Conservation (phyloP, 2,888 invertebrate species). For the Himalopsyche kuldschensis region DNA sequence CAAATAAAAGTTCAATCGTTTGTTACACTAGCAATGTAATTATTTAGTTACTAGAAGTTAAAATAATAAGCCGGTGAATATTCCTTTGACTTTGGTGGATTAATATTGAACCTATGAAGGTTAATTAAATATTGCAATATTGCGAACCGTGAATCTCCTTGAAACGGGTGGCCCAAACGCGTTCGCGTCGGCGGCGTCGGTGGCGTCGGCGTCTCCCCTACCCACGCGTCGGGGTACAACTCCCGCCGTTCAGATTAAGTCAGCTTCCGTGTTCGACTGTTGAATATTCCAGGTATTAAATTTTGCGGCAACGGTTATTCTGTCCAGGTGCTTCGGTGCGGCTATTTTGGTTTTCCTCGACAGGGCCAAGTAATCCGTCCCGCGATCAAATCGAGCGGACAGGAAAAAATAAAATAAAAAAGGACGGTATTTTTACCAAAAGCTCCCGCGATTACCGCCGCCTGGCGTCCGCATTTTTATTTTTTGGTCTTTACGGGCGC, state of each 20-base stretch:
- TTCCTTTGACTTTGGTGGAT: not conserved
- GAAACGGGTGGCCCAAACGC: not conserved
- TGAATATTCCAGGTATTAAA: conserved; percentile 24
- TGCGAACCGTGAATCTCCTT: not conserved
- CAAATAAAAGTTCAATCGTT: too few relatives aligned
- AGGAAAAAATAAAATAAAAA: not conserved
- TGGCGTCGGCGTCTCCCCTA: not conserved
- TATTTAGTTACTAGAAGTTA: too few relatives aligned
- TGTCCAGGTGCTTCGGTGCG: conserved; percentile 10
- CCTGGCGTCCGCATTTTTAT: not conserved
- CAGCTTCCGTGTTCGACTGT: conserved; percentile 1
- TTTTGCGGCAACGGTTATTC: conserved; percentile 15
- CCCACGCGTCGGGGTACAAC: not conserved
- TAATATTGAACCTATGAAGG: not conserved
- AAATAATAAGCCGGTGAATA: not conserved
- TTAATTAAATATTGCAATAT: conserved; percentile 1
- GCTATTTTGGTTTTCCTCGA: conserved; percentile 7
- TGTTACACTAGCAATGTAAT: too few relatives aligned
- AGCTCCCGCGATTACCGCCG: not conserved
- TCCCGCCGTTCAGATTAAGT: not conserved
- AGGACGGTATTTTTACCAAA: not conserved
- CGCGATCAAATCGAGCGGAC: not conserved
- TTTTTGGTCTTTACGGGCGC: not conserved
- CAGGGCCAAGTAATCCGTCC: conserved; percentile 1
- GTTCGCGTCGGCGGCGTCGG: not conserved